These are phyloP conservation scores for Synaphobranchus kaupii DNA, from an alignment of 2,797 vertebrate genomes.

Conservation along the genomic window DNA sequence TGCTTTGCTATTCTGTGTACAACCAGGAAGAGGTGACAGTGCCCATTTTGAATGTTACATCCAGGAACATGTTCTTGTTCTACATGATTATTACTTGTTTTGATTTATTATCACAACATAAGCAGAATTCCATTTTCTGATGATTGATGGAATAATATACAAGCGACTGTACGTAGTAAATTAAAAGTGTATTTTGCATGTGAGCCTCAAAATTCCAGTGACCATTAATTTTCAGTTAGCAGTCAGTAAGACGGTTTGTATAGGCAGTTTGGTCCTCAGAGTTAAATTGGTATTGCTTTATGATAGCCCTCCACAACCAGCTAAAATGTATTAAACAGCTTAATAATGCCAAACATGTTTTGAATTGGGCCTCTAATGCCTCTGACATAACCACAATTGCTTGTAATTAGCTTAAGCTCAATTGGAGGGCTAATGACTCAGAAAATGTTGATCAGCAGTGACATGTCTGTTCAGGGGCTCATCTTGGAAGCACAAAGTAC, in stretches of 20 bases:
- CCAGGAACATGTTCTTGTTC: not conserved
- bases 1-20: not conserved
- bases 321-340: slow-evolving; percentile 39
- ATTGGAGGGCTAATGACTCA: slow-evolving; percentile 44
- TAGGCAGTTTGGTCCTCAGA: not conserved
- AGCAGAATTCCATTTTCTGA: not conserved
- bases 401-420: slow-evolving; percentile 42
- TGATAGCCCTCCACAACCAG: slow-evolving; percentile 46
- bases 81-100: not conserved
- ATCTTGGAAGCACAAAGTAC: not conserved
- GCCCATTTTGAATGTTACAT: not conserved
- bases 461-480: slow-evolving; percentile 1
- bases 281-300: not conserved
- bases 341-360: slow-evolving; percentile 48
- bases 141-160: not conserved
- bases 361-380: slow-evolving; percentile 38
- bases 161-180: not conserved
- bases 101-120: not conserved
- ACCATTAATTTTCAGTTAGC: slow-evolving; percentile 32
- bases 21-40: not conserved
- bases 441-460: slow-evolving; percentile 28
- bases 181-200: not conserved
- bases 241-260: not conserved
- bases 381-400: slow-evolving; percentile 33
- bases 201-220: slow-evolving; percentile 7